Evolutionary conservation across 2,888 invertebrate genomes (phyloP).

Genomic region (Tachina grossa): DNA sequence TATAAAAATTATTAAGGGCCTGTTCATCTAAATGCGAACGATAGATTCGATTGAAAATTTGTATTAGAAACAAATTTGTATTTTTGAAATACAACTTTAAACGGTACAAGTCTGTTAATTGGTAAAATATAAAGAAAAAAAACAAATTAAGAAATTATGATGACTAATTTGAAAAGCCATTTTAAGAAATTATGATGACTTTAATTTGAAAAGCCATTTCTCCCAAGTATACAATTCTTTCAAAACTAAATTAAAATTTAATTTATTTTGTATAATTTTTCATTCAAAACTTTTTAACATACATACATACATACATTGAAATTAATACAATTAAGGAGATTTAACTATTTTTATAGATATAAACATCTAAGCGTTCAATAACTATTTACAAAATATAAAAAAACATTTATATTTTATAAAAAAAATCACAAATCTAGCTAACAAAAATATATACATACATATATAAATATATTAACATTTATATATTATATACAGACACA

Average conservation of each 20-base stretch:
- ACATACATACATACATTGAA: not conserved
- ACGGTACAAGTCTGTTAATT: no score
- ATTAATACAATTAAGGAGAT: conserved; percentile 48
- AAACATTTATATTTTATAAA: conserved; percentile 55
- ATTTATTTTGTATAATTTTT: no score
- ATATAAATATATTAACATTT: conserved; percentile 54
- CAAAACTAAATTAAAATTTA: no score
- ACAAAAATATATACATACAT: conserved; percentile 32
- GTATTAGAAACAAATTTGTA: no score
- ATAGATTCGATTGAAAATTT: no score
- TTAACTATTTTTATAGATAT: conserved; percentile 72
- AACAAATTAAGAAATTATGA: not conserved
- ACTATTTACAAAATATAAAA: conserved; percentile 71
- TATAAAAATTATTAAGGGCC: no score
- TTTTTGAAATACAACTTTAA: no score
- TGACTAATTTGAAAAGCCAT: not conserved
- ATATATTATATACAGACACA: conserved; percentile 63
- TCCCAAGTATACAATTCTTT: no score
- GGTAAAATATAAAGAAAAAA: not conserved
- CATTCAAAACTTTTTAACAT: not conserved
- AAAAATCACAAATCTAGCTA: conserved; percentile 63
- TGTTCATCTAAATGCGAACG: no score
- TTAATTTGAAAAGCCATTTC: not conserved
- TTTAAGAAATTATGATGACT: not conserved
- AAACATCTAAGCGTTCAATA: conserved; percentile 53